Conservation (phyloP, 2,797 vertebrate genomes). For the Streptopelia turtur region DNA sequence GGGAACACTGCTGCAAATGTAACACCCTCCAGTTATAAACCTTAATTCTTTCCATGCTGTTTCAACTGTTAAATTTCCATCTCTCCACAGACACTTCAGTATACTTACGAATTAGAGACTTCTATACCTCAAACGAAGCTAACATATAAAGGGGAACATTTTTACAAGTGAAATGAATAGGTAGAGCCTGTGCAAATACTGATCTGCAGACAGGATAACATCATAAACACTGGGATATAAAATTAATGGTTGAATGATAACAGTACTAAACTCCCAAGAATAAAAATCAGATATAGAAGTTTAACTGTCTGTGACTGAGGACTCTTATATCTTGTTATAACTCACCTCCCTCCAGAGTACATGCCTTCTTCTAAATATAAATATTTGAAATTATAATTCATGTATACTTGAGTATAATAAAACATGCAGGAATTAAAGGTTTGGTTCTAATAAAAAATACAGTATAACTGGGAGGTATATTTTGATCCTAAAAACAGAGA, state of each 20-base stretch:
- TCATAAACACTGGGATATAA: conserved; percentile 42
- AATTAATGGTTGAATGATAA: conserved; percentile 53
- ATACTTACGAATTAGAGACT: conserved; percentile 1
- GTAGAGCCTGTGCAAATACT: conserved; percentile 7
- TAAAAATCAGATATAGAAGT: conserved; percentile 31
- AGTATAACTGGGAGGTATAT: neutral
- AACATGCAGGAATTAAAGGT: conserved; percentile 8
- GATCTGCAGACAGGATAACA: conserved; percentile 38
- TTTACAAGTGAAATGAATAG: conserved; percentile 15
- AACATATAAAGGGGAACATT: neutral
- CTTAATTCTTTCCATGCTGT: neutral
- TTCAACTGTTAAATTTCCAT: neutral
- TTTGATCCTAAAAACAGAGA: neutral
- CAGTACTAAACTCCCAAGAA: conserved; percentile 17
- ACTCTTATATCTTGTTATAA: conserved; percentile 11
- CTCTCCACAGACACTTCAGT: neutral
- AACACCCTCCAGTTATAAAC: neutral
- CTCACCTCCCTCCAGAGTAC: conserved; percentile 1
- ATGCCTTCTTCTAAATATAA: conserved; percentile 31
- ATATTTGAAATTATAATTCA: conserved; percentile 33
- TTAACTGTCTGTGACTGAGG: conserved; percentile 45
- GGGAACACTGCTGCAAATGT: neutral
- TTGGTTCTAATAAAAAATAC: neutral
- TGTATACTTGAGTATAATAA: neutral
- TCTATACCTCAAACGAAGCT: neutral